Conservation (phyloP, 2,888 invertebrate genomes). For the Lithophane semibrunnea region DNA sequence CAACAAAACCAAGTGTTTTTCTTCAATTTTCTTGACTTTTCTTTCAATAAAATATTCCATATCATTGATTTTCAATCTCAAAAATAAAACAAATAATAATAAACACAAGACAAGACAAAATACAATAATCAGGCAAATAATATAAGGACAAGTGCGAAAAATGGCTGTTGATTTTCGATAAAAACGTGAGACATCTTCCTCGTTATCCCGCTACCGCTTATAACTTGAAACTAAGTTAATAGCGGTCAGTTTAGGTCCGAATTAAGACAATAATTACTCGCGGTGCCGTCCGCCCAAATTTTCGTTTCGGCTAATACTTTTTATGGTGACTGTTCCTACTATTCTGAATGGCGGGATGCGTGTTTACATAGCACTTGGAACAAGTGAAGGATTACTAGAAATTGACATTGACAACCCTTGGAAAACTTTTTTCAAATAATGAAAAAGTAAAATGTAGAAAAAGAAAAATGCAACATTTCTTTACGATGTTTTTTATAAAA, state of each 20-base stretch:
- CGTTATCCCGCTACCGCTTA: constrained; percentile 72
- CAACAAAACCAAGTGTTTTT: not conserved
- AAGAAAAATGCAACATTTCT: not conserved
- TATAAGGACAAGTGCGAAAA: not conserved
- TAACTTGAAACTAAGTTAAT: constrained; percentile 72
- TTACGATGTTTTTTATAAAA: not conserved
- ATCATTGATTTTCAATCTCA: not conserved
- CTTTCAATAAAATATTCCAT: not conserved
- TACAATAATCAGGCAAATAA: not conserved
- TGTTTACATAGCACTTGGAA: constrained; percentile 72
- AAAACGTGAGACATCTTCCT: not conserved
- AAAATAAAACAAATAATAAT: not conserved
- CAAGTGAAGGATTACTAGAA: constrained; percentile 44
- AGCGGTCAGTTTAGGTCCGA: constrained; percentile 86
- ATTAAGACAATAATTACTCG: constrained; percentile 90
- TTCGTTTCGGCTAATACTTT: constrained; percentile 88
- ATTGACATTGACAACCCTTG: constrained; percentile 12
- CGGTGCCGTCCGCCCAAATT: constrained; percentile 76
- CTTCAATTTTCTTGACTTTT: not conserved
- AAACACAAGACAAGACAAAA: too few species aligned
- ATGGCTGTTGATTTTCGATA: not conserved
- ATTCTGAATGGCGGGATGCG: constrained; percentile 70
- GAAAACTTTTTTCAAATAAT: constrained; percentile 3
- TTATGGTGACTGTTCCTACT: constrained; percentile 75
- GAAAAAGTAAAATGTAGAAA: not conserved